A percentile compares a stretch with the other conserved stretches of the same genome.
These are phyloP conservation scores for Pararge aegeria DNA, from an alignment of 1,140 invertebrate species.

Conservation along the genomic window DNA sequence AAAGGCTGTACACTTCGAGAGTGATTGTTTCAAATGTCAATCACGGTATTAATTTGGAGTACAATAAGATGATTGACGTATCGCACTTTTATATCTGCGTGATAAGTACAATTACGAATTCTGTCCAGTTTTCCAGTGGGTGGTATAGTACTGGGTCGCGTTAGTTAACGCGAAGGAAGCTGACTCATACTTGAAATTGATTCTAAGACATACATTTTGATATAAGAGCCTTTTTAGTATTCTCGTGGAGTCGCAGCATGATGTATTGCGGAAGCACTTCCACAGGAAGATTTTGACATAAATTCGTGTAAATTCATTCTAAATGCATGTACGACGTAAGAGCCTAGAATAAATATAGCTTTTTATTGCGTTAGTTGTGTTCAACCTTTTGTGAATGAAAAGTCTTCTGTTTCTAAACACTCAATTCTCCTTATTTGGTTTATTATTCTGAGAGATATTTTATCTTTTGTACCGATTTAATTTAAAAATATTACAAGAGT, in stretches of 20 bases:
- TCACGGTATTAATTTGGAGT: conserved; percentile 41
- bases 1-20: conserved; percentile 13
- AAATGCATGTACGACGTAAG: too few species aligned
- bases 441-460: too few species aligned
- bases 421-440: too few species aligned
- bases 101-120: conserved; percentile 32
- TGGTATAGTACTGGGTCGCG: conserved; percentile 32
- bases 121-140: conserved; percentile 41
- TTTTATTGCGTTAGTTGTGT: too few species aligned
- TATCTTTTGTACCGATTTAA: too few species aligned
- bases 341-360: too few species aligned
- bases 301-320: not conserved
- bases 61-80: conserved; percentile 57
- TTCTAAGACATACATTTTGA: conserved; percentile 49
- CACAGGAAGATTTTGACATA: conserved; percentile 21
- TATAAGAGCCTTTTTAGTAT: conserved; percentile 50
- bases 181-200: conserved; percentile 45
- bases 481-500: too few species aligned
- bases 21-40: conserved; percentile 49
- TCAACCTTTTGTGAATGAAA: too few species aligned
- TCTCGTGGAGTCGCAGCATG: conserved; percentile 28
- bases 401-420: too few species aligned
- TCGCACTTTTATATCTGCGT: conserved; percentile 38
- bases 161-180: conserved; percentile 40
- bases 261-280: conserved; percentile 28